Base-by-base conservation (phyloP, 2,888 invertebrate species). In the Neuroscelio doddi region DNA sequence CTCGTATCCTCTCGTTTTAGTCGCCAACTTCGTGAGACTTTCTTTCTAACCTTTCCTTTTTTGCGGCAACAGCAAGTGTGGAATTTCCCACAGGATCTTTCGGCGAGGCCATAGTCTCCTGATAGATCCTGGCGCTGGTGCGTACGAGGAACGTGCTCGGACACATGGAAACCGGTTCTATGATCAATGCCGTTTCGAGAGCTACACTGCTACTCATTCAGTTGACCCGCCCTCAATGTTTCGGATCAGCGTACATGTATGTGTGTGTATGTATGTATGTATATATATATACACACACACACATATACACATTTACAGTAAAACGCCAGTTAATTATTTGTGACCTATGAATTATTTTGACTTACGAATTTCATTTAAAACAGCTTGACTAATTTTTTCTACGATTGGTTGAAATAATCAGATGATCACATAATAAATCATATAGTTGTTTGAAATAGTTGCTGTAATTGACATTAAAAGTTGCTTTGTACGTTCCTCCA, bases 81-180 rank as follows among this genome's bases (percentile, higher is more conserved):
- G 52, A 47, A 58, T 53, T 47, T 61, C 57, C 52, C 55, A 42
- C 42, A 61, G 42, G 39, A 51, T 9, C 53, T 58, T 66, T 56
- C 45, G 41, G 44, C 9, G 46, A 53, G 53, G 38, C 56, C 68
- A 66, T 80, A 73, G 29, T 77, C 73, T 70, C 80, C 80, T 79
- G 78, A 55, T 80, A 78, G 73, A 73, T 79, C 76, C 78, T 79
- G 79, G 78, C 77, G 76, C 72, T 72, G 65, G 75, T 73, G 74
- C 80, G 72, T 72, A 64, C 74, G 75, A 74, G 75, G 65, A 77
- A 74, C 75, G 69, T 65, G 61, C 61, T 69, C 47, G 53, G 52
- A 68, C 53, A 66, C 58, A 57, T 34, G 44, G 56, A 56, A 65
- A 61, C 61, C 65, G 61, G 65, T 65, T 65, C 56, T 61, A 61